Evolutionary conservation across 2,797 vertebrate species (phyloP), one percentile per base, ranked within the genome.

Genomic region (Melanotaenia parkinsoni): DNA sequence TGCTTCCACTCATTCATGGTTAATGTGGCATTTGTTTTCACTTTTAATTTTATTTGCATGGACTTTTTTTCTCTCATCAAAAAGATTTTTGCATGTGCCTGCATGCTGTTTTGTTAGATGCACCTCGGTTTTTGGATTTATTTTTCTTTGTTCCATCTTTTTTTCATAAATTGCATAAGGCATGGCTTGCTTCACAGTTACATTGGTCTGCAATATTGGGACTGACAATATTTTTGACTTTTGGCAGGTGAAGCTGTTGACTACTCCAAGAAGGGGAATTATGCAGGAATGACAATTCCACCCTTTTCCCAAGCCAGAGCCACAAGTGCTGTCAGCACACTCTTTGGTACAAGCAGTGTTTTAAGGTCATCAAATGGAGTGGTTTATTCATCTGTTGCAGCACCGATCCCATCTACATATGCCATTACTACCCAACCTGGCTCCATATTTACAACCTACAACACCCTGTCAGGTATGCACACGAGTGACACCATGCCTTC

Each of bases 231-330:
- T 91, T 92, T 96, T 93, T 88, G 94, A 95, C 94, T 98, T 89
- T 98, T 96, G 96, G 96, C 98, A 99, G 98, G 97, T 98, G 97
- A 98, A 96, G 96, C 98, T 94, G 96, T 99, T 96, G 97, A 99
- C 95, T 99, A 98, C 93, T 98, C 97, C 94, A 98, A 95, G 95
- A 99, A 98, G 96, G 96, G 96, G 89, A 77, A 91, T 80, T 97
- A 97, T 85, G 70, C 95, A 88, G 96, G 95, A 82, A 95, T 97
- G 93, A 96, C 93, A 94, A 95, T 96, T 79, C 96, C 98, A 58
- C 96, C 97, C n/a, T 99, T 96, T 95, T 97, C 97, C 80, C 96
- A 98, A 93, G 93, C 95, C 80, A 96, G 97, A 93, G 96, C 96
- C 81, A 96, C 96, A 77, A 90, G 91, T 80, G 79, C 89, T 77